Percentiles rank a stretch among this genome's conserved stretches.
These are phyloP conservation scores for Lobophora halterata DNA, from an alignment of 2,888 invertebrate species.

Conservation along the genomic window DNA sequence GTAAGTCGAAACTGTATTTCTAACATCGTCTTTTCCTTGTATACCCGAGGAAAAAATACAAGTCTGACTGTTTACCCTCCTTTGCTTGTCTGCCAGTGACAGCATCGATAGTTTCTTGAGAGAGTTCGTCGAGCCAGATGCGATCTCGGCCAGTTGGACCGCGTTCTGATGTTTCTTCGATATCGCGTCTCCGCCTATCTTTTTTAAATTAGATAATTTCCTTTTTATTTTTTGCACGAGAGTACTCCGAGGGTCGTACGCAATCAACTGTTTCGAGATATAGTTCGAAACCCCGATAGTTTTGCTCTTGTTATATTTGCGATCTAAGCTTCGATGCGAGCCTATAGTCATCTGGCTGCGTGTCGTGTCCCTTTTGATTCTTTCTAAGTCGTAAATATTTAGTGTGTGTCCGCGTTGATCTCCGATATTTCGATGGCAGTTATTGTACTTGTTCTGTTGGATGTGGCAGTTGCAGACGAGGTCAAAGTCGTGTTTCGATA, in stretches of 20 bases:
- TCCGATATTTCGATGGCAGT: constrained; percentile 58
- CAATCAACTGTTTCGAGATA: constrained; percentile 74
- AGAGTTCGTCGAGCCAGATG: constrained; percentile 68
- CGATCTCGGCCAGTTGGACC: constrained; percentile 74
- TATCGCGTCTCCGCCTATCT: constrained; percentile 71
- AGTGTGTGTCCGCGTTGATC: constrained; percentile 67
- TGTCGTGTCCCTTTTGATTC: constrained; percentile 65
- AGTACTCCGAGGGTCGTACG: constrained; percentile 72
- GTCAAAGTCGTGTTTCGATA: constrained; percentile 68
- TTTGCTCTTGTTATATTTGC: constrained; percentile 72
- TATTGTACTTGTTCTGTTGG: constrained; percentile 69
- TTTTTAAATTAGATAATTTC: constrained; percentile 75
- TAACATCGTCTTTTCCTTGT: constrained; percentile 64
- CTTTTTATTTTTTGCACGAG: constrained; percentile 76
- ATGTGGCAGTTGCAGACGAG: constrained; percentile 74
- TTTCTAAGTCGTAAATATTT: constrained; percentile 71
- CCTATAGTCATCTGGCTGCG: constrained; percentile 57
- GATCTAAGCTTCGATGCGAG: constrained; percentile 73
- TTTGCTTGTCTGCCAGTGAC: constrained; percentile 70
- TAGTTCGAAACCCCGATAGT: constrained; percentile 73
- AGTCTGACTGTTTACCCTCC: constrained; percentile 69
- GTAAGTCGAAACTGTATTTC: constrained; percentile 64
- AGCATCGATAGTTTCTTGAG: constrained; percentile 72
- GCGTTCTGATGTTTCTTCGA: constrained; percentile 73
- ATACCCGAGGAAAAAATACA: constrained; percentile 66